Base-by-base conservation (phyloP, 2,888 invertebrate species). In the Drosophila stalkeri region DNA sequence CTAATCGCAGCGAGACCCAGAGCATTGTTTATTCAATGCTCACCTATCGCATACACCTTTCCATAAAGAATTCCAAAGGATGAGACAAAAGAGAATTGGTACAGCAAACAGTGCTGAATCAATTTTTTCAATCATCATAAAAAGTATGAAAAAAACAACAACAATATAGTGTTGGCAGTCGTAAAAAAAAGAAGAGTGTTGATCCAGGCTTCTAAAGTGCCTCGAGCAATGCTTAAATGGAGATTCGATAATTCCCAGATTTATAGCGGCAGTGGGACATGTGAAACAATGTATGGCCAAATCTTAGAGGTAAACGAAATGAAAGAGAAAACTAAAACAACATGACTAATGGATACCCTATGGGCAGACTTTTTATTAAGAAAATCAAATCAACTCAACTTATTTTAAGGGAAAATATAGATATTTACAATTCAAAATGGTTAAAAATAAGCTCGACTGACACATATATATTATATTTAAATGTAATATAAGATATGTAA, bases 11-110 rank as follows among this genome's bases (percentile, higher is more conserved):
- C 61, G 70, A 39, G 14, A n/a, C n/a, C 47, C 60, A 59, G n/a
- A 51, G 61, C 55, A 62, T 37, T 62, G 67, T 81, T 86, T 75
- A 68, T 71, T 83, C 51, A 78, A 59, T 70, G 67, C 23, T 66
- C 72, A 68, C 63, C 70, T 55, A 61, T 47, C n/a, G 49, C 31
- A 23, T 23, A 6, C 51, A 51, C 37, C 54, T 60, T 49, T 27
- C 20, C 67, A 65, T 72, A 35, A 67, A 74, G 57, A 68, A 69
- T 80, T 80, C n/a, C 39, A 75, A 35, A 8, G 44, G 51, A 47
- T 47, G 59, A 47, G 59, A 6, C 9, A 35, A 59, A 18, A 11
- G 39, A 52, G 46, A 49, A 63, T n/a, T 1, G 7, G n/a, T 18
- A 37, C 3, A 61, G 43, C 23, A 35, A 27, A 52, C 49, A 67